These are phyloP conservation scores for Chamaetylas fuelleborni DNA, from an alignment of 2,113 vertebrate genomes.

Conservation along the genomic window DNA sequence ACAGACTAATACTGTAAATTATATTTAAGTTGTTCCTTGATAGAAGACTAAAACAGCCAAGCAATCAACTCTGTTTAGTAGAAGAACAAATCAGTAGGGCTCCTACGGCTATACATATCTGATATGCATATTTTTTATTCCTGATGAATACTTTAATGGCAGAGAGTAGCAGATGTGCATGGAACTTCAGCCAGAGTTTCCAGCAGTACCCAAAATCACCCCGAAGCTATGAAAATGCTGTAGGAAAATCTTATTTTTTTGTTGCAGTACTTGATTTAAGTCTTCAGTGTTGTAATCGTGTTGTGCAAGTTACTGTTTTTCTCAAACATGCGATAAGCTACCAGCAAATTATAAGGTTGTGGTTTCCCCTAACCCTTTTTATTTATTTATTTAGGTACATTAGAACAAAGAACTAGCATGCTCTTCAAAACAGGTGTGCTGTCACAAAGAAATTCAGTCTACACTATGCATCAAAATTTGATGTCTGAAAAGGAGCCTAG, in stretches of 20 bases:
- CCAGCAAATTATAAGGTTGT: background rate
- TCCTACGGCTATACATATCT: background rate
- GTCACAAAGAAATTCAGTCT: background rate
- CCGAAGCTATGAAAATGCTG: background rate
- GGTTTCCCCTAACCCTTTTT: background rate
- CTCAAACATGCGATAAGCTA: background rate
- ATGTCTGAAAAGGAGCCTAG: background rate
- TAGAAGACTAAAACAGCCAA: background rate
- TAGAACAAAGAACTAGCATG: background rate
- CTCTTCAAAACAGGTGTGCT: background rate
- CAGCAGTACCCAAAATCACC: background rate
- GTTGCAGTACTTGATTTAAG: background rate
- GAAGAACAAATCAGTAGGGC: background rate
- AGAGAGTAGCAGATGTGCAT: background rate
- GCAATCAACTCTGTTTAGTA: background rate
- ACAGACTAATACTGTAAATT: background rate
- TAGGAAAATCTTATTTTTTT: background rate
- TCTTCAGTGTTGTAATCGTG: background rate
- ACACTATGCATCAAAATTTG: background rate
- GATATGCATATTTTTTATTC: background rate
- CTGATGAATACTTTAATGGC: background rate
- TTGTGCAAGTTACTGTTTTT: background rate
- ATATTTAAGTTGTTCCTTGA: background rate
- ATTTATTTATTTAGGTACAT: background rate
- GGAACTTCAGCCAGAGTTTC: background rate